Base-by-base conservation (phyloP, 2,113 vertebrate genomes). In the Nibea coibor region DNA sequence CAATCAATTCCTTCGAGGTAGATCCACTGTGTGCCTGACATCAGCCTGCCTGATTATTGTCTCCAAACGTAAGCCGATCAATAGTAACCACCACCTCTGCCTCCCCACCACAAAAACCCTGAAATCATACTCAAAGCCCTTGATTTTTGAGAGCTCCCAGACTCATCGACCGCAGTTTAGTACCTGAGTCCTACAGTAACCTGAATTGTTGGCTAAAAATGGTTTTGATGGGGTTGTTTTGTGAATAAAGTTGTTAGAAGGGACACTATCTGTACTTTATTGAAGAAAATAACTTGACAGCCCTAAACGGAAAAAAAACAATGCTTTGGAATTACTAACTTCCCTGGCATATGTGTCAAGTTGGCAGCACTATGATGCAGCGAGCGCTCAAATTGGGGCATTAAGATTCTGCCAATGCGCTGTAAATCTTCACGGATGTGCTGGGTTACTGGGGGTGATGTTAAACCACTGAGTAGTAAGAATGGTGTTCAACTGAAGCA, bases 41-140 rank as follows among this genome's bases (percentile, higher is more conserved):
- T 87, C 87, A 87, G 75, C 85, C 85, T 88, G 84, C 75, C 85
- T 88, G 90, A 92, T 92, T 90, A 89, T 90, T 85, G 84, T 91
- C 87, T 89, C 88, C 67, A 62, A 89, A 89, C 26, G 57, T 86
- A 75, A 80, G 69, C 56, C 59, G 15, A 87, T 91, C 92, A 10
- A 91, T 93, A 89, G 74, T 78, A 65, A 78, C 54, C 72, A 67
- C 72, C 84, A 69, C 78, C 72, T 73, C n/a, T 14, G 1, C 64
- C 73, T 75, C 70, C 72, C 59, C 47, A 28, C 48, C 81, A 65
- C 78, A 85, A 84, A 78, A 75, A 58, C 73, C 54, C 64, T n/a
- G 43, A 61, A 62, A 80, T 87, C 51, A 64, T 64, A 81, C 76
- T 73, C 65, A 53, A 82, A 85, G 67, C 58, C 19, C 42, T 69